Evolutionary conservation across 64 coral and sea anemone species (phyloP).

Genomic region (Platygyra sinensis): DNA sequence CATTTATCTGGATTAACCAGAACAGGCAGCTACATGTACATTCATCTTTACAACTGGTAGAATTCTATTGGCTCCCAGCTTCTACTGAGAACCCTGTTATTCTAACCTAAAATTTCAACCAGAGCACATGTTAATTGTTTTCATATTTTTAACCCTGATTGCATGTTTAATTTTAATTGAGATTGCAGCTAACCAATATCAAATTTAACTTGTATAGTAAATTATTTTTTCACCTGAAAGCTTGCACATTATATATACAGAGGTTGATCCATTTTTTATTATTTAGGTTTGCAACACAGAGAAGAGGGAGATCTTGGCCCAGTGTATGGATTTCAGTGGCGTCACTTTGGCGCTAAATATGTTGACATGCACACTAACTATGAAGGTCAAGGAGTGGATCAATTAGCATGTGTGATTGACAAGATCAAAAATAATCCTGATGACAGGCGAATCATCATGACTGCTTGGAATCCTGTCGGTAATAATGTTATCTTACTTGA

Average conservation of each 20-base stretch:
- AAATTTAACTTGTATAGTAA: too few species aligned
- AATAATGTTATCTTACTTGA: background rate
- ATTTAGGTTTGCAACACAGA: slow-evolving; percentile 65
- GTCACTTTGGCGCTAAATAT: slow-evolving; percentile 96
- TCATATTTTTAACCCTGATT: too few species aligned
- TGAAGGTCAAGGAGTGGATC: slow-evolving; percentile 76
- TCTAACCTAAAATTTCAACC: too few species aligned
- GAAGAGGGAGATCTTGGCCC: slow-evolving; percentile 90
- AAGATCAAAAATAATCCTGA: slow-evolving; percentile 93
- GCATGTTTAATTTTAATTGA: too few species aligned
- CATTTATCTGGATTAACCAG: too few species aligned
- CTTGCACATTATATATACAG: too few species aligned
- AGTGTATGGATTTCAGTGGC: slow-evolving; percentile 98
- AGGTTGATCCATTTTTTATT: background rate
- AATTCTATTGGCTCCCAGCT: too few species aligned
- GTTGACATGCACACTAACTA: slow-evolving; percentile 82
- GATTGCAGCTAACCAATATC: too few species aligned
- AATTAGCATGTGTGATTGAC: slow-evolving; percentile 82
- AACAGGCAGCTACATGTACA: too few species aligned
- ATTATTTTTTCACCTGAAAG: background rate
- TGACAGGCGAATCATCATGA: slow-evolving; percentile 92
- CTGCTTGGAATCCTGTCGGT: slow-evolving; percentile 97
- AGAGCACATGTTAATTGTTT: too few species aligned
- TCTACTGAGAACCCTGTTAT: too few species aligned
- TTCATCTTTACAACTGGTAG: too few species aligned